phyloP scores from a whole-genome alignment of 2,113 vertebrate species.

The Stegostoma tigrinum region DNA sequence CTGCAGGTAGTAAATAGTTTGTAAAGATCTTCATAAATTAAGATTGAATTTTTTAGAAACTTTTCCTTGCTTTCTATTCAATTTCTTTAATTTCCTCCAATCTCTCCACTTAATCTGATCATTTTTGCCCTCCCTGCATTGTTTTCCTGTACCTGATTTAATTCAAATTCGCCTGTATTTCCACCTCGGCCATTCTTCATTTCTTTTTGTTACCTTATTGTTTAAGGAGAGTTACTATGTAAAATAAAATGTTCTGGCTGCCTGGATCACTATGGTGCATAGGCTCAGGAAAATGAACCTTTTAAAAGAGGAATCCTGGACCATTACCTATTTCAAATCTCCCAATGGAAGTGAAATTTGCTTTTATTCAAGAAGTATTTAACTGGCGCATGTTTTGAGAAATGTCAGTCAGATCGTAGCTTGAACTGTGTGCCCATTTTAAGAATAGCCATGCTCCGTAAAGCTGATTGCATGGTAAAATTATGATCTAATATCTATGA shows the following conservation, averaged over 20 bases:
- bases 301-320: background rate
- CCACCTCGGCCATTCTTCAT: background rate
- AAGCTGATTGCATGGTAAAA: background rate
- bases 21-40: background rate
- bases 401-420: no score
- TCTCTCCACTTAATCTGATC: background rate
- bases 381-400: background rate
- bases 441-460: slow-evolving; percentile 10
- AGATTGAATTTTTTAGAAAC: background rate
- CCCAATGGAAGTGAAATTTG: background rate
- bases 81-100: background rate
- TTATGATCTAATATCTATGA: background rate
- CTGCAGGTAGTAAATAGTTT: background rate
- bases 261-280: background rate
- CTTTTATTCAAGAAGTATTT: background rate
- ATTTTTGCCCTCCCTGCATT: background rate
- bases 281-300: background rate
- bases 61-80: background rate
- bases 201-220: background rate
- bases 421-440: slow-evolving; percentile 12
- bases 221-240: background rate
- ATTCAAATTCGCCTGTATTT: background rate
- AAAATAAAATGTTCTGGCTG: background rate
- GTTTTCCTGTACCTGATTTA: background rate
- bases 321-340: background rate